phyloP scores from a whole-genome alignment of 2,888 invertebrate genomes.

The Nudaria mundana region DNA sequence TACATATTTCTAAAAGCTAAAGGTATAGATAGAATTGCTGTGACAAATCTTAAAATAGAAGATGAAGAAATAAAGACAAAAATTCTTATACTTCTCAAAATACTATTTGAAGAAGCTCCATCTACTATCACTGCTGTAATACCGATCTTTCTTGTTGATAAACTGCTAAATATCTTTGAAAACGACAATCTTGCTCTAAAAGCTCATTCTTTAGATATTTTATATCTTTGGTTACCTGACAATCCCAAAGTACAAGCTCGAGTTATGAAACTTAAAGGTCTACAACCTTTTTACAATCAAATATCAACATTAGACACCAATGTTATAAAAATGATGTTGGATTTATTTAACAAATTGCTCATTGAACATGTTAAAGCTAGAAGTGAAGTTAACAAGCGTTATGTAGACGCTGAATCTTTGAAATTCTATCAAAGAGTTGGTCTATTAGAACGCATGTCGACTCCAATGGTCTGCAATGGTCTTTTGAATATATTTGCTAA shows the following conservation, averaged over 20 bases:
- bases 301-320: conserved; percentile 46
- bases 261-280: conserved; percentile 60
- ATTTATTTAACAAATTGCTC: conserved; percentile 59
- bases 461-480: conserved; percentile 51
- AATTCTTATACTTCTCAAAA: conserved; percentile 44
- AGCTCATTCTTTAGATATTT: conserved; percentile 49
- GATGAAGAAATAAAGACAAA: conserved; percentile 40
- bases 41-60: conserved; percentile 33
- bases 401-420: conserved; percentile 37
- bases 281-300: conserved; percentile 61
- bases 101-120: conserved; percentile 48
- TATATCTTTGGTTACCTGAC: conserved; percentile 56
- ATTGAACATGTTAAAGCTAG: conserved; percentile 53
- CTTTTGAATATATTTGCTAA: conserved; percentile 50
- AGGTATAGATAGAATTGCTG: conserved; percentile 49
- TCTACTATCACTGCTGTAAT: conserved; percentile 39
- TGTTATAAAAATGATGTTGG: conserved; percentile 44
- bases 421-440: conserved; percentile 57
- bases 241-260: conserved; percentile 58
- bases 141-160: conserved; percentile 50
- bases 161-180: conserved; percentile 57
- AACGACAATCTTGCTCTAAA: conserved; percentile 49
- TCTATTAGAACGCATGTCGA: conserved; percentile 54
- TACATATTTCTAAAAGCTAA: conserved; percentile 50
- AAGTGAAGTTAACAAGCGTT: conserved; percentile 29